These are phyloP conservation scores for Acleris literana DNA, from an alignment of 2,888 invertebrate genomes.

Conservation along the genomic window DNA sequence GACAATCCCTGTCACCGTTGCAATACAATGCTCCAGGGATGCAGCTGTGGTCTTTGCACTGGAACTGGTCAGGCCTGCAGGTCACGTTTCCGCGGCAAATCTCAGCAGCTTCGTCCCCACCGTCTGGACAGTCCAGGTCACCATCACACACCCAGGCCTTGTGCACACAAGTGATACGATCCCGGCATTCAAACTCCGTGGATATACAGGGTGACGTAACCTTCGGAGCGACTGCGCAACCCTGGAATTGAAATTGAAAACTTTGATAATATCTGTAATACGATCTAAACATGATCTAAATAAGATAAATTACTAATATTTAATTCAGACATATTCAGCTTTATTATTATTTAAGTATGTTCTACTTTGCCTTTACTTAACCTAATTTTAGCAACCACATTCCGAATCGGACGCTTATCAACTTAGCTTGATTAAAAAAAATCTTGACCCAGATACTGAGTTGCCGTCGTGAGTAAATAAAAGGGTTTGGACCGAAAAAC, in stretches of 20 bases:
- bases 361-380: too few species aligned
- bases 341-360: too few species aligned
- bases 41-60: conserved; percentile 91
- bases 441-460: too few species aligned
- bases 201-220: conserved; percentile 86
- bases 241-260: conserved; percentile 68
- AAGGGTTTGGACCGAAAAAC: neutral
- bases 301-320: too few species aligned
- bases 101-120: conserved; percentile 88
- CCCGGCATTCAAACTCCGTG: conserved; percentile 91
- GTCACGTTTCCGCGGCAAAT: conserved; percentile 88
- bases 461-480: neutral
- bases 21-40: conserved; percentile 92
- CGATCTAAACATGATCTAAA: neutral
- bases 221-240: conserved; percentile 82
- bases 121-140: conserved; percentile 91
- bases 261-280: neutral
- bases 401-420: too few species aligned
- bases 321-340: too few species aligned
- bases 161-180: conserved; percentile 91
- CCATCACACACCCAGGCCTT: conserved; percentile 93
- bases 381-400: too few species aligned
- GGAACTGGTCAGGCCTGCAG: conserved; percentile 94
- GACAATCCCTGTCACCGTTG: conserved; percentile 91
- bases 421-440: neutral